Percentiles rank a stretch among this genome's conserved stretches.
phyloP scores from a whole-genome alignment of 2,797 vertebrate species.

The Danio choprae region DNA sequence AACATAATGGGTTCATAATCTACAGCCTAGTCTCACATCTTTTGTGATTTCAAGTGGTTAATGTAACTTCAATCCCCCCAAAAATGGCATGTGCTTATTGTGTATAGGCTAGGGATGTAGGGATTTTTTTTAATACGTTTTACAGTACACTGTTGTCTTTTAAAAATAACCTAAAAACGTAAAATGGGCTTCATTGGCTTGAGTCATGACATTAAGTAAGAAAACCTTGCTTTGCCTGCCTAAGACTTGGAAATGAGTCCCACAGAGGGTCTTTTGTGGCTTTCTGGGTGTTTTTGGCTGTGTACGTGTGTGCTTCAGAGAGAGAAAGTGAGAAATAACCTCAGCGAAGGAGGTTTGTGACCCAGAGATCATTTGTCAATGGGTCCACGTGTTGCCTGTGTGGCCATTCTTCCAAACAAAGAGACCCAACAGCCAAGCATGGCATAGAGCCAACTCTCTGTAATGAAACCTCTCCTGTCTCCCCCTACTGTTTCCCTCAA shows the following conservation, averaged over 20 bases:
- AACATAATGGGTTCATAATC: background rate
- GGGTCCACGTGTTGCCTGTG: slow-evolving; percentile 71
- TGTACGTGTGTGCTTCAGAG: background rate
- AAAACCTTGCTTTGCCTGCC: slow-evolving; percentile 9
- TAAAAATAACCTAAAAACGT: background rate
- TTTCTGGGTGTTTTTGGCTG: background rate
- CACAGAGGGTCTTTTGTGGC: background rate
- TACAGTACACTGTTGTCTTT: too few relatives aligned
- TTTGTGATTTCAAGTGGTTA: background rate
- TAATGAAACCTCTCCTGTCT: slow-evolving; percentile 53
- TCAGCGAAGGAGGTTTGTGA: slow-evolving; percentile 68
- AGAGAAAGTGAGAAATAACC: slow-evolving; percentile 60
- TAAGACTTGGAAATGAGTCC: slow-evolving; percentile 53
- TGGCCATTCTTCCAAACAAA: slow-evolving; percentile 69
- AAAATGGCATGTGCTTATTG: background rate
- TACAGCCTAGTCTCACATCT: background rate
- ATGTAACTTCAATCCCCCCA: background rate
- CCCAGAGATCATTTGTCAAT: slow-evolving; percentile 67
- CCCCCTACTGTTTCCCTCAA: slow-evolving; percentile 49
- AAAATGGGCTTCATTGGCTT: background rate
- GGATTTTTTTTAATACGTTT: too few relatives aligned
- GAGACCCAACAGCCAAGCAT: slow-evolving; percentile 68
- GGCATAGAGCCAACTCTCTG: slow-evolving; percentile 54
- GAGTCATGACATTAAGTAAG: background rate
- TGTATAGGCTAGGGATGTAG: too few relatives aligned